Base-by-base conservation (phyloP, 2,797 vertebrate genomes). In the Orestias chungarensis region DNA sequence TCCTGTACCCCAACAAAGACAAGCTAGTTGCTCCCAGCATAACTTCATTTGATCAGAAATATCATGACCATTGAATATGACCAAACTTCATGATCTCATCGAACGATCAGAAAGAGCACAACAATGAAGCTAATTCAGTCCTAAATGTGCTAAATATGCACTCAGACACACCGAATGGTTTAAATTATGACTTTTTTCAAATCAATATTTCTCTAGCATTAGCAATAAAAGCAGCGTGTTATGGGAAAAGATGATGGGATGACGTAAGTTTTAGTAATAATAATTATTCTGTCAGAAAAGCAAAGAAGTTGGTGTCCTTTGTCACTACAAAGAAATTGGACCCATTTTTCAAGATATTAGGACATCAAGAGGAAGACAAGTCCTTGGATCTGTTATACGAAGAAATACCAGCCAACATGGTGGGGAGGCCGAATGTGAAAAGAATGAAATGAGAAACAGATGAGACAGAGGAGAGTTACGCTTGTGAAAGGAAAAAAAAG, bases 401-500 rank as follows among this genome's bases (percentile, higher is more conserved):
- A 43, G n/a, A 43, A 70, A 74, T 47, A 73, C 64, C 55, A 78
- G 67, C 40, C 50, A 80, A 77, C 38, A 66, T 25, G 44, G 40
- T 25, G 14, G 78, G 68, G 50, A 9, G 29, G 80, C 75, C 44
- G 55, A 79, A 80, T 54, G 20, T 47, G 49, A 47, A 40, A 71
- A 54, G 64, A 71, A 70, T 67, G 49, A 70, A 74, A 71, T 49
- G 43, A 43, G 62, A 50, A 40, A 73, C 23, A 66, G 33, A 62
- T 64, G 43, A 43, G 59, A 62, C 35, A 42, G 54, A 75, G 71
- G 50, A 69, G 65, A 70, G 64, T 14, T 54, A 64, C 55, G 61
- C 55, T 80, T 42, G 59, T 73, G 46, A 78, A 75, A 74, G 74
- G 74, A 77, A 74, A 78, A 78, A 71, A 64, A 67, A 64, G 64